Conservation (phyloP, 2,113 vertebrate genomes). For the Lampris incognitus region DNA sequence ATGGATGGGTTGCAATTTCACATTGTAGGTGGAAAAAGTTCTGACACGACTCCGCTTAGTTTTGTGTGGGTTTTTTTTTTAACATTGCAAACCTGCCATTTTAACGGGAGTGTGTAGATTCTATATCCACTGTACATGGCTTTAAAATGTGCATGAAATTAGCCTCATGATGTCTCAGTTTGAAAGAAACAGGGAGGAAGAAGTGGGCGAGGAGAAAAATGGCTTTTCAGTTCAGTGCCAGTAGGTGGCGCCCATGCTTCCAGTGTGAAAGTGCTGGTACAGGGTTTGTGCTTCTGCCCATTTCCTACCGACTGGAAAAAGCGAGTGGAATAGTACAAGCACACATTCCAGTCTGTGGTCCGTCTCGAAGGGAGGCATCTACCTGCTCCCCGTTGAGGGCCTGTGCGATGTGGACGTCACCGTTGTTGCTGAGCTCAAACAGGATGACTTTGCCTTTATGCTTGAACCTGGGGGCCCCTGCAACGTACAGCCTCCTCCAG, state of each 20-base stretch:
- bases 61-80: too few species aligned
- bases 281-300: neutral
- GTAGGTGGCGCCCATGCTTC: slow-evolving; percentile 49
- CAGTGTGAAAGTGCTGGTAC: neutral
- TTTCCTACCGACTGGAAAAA: neutral
- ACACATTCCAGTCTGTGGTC: neutral
- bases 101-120: too few species aligned
- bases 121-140: too few species aligned
- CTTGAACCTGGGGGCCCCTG: slow-evolving; percentile 94
- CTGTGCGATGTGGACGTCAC: slow-evolving; percentile 85
- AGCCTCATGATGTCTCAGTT: neutral
- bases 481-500: slow-evolving; percentile 85
- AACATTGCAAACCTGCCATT: too few species aligned
- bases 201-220: neutral
- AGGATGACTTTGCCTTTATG: slow-evolving; percentile 96
- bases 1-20: too few species aligned
- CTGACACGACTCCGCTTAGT: too few species aligned
- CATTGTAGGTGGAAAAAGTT: too few species aligned
- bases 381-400: slow-evolving; percentile 94
- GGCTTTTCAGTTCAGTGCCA: slow-evolving; percentile 37
- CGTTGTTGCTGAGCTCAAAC: slow-evolving; percentile 87
- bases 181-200: neutral
- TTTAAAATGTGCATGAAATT: too few species aligned
- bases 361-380: neutral
- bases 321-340: neutral